Conservation (phyloP, 2,797 vertebrate genomes). For the Alcedo quadribrachys region DNA sequence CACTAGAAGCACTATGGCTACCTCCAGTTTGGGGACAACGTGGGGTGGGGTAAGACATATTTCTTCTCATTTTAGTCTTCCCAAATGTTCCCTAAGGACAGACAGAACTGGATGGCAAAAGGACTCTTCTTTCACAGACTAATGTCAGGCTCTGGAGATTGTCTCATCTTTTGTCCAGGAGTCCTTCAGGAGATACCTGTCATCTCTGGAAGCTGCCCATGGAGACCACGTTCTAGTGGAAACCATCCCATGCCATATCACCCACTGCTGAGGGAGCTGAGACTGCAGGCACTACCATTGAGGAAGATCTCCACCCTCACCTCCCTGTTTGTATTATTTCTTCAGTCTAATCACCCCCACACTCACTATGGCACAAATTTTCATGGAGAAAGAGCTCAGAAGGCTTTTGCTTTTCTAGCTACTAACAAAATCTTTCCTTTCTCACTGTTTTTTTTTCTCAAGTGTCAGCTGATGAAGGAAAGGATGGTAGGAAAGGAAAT, state of each 20-base stretch:
- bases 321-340: neutral
- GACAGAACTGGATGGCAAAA: neutral
- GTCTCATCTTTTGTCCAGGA: neutral
- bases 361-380: neutral
- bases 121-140: neutral
- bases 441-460: neutral
- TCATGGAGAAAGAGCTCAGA: neutral
- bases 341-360: neutral
- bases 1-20: neutral
- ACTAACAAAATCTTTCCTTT: neutral
- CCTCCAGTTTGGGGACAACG: neutral
- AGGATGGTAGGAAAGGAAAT: neutral
- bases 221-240: neutral
- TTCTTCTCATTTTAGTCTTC: neutral
- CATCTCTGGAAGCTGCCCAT: neutral
- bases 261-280: neutral
- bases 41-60: neutral
- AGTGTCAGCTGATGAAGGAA: neutral
- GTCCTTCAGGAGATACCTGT: neutral
- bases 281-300: neutral
- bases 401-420: neutral
- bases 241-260: neutral
- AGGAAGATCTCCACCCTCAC: neutral
- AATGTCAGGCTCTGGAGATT: neutral
- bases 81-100: neutral